Evolutionary conservation across 35 echinoderm and acorn worm genomes (phyloP), one percentile per base, ranked within the genome.

Genomic region (Acanthaster planci): DNA sequence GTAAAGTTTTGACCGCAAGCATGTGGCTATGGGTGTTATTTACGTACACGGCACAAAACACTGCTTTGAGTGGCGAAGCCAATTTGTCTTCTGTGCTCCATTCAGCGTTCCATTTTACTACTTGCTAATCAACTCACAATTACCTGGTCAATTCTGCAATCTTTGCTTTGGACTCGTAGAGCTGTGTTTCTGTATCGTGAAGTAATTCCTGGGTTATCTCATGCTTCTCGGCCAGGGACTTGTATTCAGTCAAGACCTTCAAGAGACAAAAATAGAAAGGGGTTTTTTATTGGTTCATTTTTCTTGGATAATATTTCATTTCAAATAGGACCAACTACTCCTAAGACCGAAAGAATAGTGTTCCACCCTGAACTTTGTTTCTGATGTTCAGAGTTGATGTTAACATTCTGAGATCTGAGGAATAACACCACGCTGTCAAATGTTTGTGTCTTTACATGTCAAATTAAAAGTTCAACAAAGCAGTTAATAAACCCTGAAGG

Each of bases 151-250:
- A 52, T 35, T 88, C 85, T 78, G 72, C 36, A 21, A 84, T 40
- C 38, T 83, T 81, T n/a, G 86, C 23, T 51, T 92, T 92, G 53
- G 85, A 58, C 19, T 92, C 85, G 35, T 92, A 87, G 9, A 93
- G 76, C 54, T 88, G 79, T 54, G 77, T 84, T 40, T 93, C 79
- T 7, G 80, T 82, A 37, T 55, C 80, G 5, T 55, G 40, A 6
- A 93, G 82, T 19, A 84, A 67, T 78, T 72, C 80, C 86, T 88
- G 55, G 34, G 81, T 57, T 31, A 83, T 30, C 22, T 83, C 81
- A 87, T 87, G 85, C 17, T 87, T 76, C 34, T 87, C 47, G 37
- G 67, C 85, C 54, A 87, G 72, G 21, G 85, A 39, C 78, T 87
- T 77, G 37, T 87, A 79, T 54, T 87, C 85, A 6, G 44, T 12